Evolutionary conservation across 2,888 invertebrate species (phyloP).

Genomic region (Tenthredo notha): DNA sequence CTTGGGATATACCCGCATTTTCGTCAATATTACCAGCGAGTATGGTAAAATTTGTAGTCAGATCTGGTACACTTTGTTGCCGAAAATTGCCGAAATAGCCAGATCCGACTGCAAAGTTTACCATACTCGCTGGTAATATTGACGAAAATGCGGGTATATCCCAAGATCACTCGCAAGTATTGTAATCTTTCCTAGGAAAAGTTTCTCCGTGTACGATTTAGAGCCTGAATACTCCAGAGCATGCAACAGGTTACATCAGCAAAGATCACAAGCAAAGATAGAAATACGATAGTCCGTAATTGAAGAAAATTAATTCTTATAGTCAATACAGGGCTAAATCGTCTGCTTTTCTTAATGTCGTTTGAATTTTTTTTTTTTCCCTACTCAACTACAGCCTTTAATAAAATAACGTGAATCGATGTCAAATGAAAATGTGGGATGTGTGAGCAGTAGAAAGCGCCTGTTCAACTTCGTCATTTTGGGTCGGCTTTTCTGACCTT

Average conservation of each 20-base stretch:
- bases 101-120: too few relatives aligned
- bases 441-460: not conserved
- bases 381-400: not conserved
- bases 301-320: not conserved
- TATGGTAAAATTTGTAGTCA: too few relatives aligned
- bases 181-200: too few relatives aligned
- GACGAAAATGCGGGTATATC: too few relatives aligned
- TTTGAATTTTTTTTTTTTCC: not conserved
- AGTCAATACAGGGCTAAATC: not conserved
- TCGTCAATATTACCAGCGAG: too few relatives aligned
- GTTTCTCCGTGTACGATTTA: too few relatives aligned
- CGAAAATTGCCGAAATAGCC: too few relatives aligned
- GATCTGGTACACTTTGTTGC: too few relatives aligned
- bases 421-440: not conserved
- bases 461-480: conserved; percentile 11
- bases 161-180: too few relatives aligned
- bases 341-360: not conserved
- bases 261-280: not conserved
- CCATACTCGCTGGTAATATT: too few relatives aligned
- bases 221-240: not conserved
- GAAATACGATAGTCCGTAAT: not conserved
- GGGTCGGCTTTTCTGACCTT: conserved; percentile 40
- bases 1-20: too few relatives aligned
- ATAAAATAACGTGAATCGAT: conserved; percentile 1
- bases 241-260: conserved; percentile 42